phyloP scores from a whole-genome alignment of 2,888 invertebrate genomes.

The Macrosiphum euphorbiae region DNA sequence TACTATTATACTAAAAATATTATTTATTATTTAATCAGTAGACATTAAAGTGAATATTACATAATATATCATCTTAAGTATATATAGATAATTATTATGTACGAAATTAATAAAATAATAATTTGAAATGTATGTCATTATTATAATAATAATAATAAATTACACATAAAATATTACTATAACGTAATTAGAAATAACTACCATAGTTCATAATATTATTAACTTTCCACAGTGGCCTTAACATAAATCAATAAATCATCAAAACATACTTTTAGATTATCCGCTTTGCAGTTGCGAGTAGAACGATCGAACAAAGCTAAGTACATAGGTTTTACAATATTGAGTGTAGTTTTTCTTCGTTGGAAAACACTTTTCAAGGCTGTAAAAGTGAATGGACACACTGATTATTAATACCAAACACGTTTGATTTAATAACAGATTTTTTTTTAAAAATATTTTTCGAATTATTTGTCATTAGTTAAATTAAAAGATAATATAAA shows the following conservation, averaged over 20 bases:
- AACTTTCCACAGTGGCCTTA: slow-evolving; percentile 10
- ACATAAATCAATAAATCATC: slow-evolving; percentile 25
- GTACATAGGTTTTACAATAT: neutral
- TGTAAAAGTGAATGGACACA: neutral
- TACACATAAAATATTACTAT: slow-evolving; percentile 9
- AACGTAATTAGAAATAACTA: neutral
- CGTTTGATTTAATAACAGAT: neutral
- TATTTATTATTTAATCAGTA: neutral
- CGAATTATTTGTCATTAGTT: neutral
- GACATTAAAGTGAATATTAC: neutral
- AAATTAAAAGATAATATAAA: neutral
- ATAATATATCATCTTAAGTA: neutral
- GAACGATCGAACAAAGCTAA: neutral
- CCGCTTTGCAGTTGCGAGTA: neutral
- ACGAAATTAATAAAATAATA: neutral
- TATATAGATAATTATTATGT: neutral
- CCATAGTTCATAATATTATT: neutral
- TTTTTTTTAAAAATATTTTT: neutral
- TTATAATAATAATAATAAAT: neutral
- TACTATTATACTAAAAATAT: neutral
- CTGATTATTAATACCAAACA: neutral
- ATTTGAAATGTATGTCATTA: neutral
- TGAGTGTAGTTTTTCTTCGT: neutral
- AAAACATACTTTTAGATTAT: neutral
- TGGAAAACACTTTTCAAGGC: neutral